These are phyloP conservation scores for Drosophila virilis DNA, from an alignment of 1,140 invertebrate species.

Conservation along the genomic window DNA sequence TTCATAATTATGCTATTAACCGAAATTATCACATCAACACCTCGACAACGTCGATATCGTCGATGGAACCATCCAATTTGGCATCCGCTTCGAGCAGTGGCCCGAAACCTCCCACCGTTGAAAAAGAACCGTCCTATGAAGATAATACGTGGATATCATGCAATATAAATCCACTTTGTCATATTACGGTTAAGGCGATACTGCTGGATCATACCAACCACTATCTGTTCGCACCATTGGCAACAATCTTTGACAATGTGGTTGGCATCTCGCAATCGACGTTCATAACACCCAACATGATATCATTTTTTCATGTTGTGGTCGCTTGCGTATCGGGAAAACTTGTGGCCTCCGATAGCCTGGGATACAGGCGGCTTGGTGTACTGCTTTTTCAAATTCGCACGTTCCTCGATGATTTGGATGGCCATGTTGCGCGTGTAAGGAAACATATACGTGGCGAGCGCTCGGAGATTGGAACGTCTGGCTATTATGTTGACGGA, in stretches of 20 bases:
- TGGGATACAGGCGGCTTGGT: slow-evolving; percentile 88
- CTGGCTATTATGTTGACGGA: slow-evolving; percentile 90
- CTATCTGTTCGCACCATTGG: slow-evolving; percentile 90
- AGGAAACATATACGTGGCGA: slow-evolving; percentile 89
- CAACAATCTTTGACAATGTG: slow-evolving; percentile 87
- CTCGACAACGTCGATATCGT: slow-evolving; percentile 30
- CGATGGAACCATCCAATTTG: slow-evolving; percentile 34
- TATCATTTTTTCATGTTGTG: slow-evolving; percentile 90
- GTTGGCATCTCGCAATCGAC: slow-evolving; percentile 87
- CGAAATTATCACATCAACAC: slow-evolving; percentile 76
- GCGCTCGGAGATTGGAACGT: slow-evolving; percentile 88
- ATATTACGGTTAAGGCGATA: slow-evolving; percentile 90
- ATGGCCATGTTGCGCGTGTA: slow-evolving; percentile 91
- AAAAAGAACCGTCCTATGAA: slow-evolving; percentile 84
- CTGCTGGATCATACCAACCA: slow-evolving; percentile 91
- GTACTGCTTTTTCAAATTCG: slow-evolving; percentile 90
- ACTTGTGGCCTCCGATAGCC: slow-evolving; percentile 88
- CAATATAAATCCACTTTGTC: slow-evolving; percentile 89
- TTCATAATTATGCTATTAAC: slow-evolving; percentile 86
- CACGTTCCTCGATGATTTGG: slow-evolving; percentile 91
- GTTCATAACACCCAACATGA: slow-evolving; percentile 91
- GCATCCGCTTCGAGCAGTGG: slow-evolving; percentile 38
- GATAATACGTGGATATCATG: slow-evolving; percentile 87
- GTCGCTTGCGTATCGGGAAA: slow-evolving; percentile 89
- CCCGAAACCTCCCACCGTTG: slow-evolving; percentile 57